A percentile compares a stretch with the other conserved stretches of the same genome.
These are phyloP conservation scores for Pangasius mekongensis DNA, from an alignment of 2,797 vertebrate species.

Conservation along the genomic window DNA sequence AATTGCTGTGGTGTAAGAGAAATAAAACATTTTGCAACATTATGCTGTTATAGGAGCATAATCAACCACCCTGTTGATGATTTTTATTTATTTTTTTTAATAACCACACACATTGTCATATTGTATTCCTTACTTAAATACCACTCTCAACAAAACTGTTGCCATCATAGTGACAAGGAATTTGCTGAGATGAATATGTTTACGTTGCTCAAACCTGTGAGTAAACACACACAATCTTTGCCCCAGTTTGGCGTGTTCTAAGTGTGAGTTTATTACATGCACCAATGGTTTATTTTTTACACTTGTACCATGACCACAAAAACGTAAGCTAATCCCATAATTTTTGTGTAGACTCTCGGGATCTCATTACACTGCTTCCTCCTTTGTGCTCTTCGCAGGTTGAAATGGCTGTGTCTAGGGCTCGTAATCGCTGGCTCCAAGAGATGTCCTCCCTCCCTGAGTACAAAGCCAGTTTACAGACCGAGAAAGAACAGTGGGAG, in stretches of 20 bases:
- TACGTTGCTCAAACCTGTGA: background rate
- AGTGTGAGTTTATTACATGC: background rate
- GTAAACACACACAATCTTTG: background rate
- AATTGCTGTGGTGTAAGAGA: background rate
- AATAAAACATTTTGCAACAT: background rate
- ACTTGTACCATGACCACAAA: background rate
- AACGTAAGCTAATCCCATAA: background rate
- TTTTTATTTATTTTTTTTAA: too few species aligned
- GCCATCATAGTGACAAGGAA: background rate
- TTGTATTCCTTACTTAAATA: background rate
- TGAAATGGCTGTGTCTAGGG: conserved; percentile 84
- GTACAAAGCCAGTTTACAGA: conserved; percentile 80
- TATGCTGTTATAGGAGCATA: background rate
- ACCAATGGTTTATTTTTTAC: background rate
- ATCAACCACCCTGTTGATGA: too few species aligned
- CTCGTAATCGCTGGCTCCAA: conserved; percentile 82
- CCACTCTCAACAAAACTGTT: background rate
- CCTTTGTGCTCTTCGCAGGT: conserved; percentile 72
- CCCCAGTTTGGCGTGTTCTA: background rate
- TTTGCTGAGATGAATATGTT: background rate
- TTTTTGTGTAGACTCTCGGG: background rate
- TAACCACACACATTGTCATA: background rate
- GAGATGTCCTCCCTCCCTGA: conserved; percentile 85
- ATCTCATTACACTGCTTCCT: background rate
- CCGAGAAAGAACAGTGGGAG: conserved; percentile 83